Evolutionary conservation across 2,888 invertebrate genomes (phyloP), one percentile per base, ranked within the genome.

Genomic region (Philopedon plagiatum): DNA sequence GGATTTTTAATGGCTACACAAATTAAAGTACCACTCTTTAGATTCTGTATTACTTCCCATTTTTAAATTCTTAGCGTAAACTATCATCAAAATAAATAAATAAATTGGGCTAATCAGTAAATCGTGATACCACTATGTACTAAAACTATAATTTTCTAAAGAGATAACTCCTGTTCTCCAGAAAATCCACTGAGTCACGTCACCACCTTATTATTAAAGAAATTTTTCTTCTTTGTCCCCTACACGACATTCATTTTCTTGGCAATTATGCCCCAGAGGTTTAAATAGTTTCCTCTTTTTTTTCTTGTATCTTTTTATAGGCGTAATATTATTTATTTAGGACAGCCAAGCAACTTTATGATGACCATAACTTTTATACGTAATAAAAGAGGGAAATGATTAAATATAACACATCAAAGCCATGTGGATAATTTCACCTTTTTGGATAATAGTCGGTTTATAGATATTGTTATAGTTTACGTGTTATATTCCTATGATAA

Each of bases 111-210:
- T n/a, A n/a, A n/a, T n/a, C n/a, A n/a, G n/a, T n/a, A n/a, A n/a
- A n/a, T n/a, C n/a, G n/a, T n/a, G n/a, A n/a, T n/a, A n/a, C n/a
- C n/a, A n/a, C n/a, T n/a, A n/a, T n/a, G n/a, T 29, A 29, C 5
- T 29, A 62, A 69, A 58, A 41, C 23, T 15, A 58, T 41, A 34
- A 65, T 41, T 39, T n/a, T 39, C 39, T 9, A 39, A 13, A 39
- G 13, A 1, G 2, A 4, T 13, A 15, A 1, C 15, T 26, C 13
- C n/a, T 13, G 11, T 57, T 32, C 32, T 18, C 32, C 15, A 56
- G n/a, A 37, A 37, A 57, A 18, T 29, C 5, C 18, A 11, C 19
- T 37, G 19, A 8, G 19, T 57, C 23, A 34, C 18, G 19, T 34
- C 34, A 18, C 34, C 34, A 56, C 37, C 11, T 2, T 18, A 34